Evolutionary conservation across 2,113 vertebrate genomes (phyloP), one percentile per base, ranked within the genome.

Genomic region (Eulacestoma nigropectus): DNA sequence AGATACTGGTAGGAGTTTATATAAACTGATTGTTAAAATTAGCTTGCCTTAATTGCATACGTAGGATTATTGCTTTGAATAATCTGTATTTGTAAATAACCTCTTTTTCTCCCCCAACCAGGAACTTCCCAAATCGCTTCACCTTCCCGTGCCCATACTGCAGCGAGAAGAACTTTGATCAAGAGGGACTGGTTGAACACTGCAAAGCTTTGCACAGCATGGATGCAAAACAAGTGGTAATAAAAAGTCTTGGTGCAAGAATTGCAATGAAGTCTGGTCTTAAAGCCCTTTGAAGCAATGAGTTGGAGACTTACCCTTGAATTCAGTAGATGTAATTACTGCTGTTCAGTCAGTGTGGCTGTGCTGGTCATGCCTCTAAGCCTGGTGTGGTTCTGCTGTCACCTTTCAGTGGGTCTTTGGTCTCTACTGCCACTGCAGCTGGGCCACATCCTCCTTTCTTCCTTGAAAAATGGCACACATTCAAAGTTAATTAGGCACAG

Each of bases 91-190:
- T 25, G 29, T 33, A 52, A n/a, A 33, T 23, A 29, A 39, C 16
- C 16, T 73, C 35, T 39, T 65, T 85, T 72, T 87, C 25, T 79
- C 5, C 10, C 26, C 50, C 30, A 80, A 46, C 47, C 95, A 99
- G 99, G 97, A 98, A 97, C 50, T 97, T 99, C 95, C 99, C 99
- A 84, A 99, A 99, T 89, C 99, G 99, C 22, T 99, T 98, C 75
- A 99, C 99, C 23, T 99, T 99, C 95, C 98, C 98, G 74, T 99
- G 99, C 86, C 99, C 99, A 1, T 99, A 99, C 94, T 99, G 99
- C 96, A 98, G 95, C 52, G 98, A 98, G 97, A 99, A 98, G 97
- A 99, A 99, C 98, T 98, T 99, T 35, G 99, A 99, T 65, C 99
- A 99, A 94, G 99, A 99, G 41, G 98, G 99, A 37, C 98, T 99